Conservation (phyloP, 1,140 invertebrate genomes). For the Macrobrachium nipponense region DNA sequence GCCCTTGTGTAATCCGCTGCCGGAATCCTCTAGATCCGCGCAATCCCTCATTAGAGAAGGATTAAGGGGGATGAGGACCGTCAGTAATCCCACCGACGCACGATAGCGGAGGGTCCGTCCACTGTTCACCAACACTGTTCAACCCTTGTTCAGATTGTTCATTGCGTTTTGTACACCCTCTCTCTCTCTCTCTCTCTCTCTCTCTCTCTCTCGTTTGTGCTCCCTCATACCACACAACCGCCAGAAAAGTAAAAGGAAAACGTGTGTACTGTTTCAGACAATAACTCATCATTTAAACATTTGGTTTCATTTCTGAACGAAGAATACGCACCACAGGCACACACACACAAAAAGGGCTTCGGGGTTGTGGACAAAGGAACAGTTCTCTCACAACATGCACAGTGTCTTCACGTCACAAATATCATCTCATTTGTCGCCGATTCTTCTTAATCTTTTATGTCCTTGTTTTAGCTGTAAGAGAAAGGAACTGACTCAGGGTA, state of each 20-base stretch:
- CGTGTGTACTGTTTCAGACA: no score
- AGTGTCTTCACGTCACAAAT: no score
- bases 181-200: slow-evolving; percentile 10
- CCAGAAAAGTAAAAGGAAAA: not conserved
- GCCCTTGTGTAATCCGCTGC: slow-evolving; percentile 55
- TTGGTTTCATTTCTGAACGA: no score
- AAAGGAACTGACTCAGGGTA: no score
- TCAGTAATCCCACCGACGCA: slow-evolving; percentile 54
- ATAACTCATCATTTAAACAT: no score
- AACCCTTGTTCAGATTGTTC: slow-evolving; percentile 37
- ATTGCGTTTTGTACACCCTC: not conserved
- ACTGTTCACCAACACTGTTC: slow-evolving; percentile 38
- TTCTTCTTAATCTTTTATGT: no score
- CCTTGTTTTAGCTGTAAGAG: no score
- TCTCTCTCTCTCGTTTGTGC: slow-evolving; percentile 4
- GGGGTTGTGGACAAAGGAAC: no score
- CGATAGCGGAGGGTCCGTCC: slow-evolving; percentile 57
- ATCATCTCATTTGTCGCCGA: no score
- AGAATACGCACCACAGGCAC: no score
- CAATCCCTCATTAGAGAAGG: slow-evolving; percentile 61
- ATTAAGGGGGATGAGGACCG: slow-evolving; percentile 60
- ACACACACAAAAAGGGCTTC: no score
- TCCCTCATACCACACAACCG: not conserved
- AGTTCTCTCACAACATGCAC: no score
- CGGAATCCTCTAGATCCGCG: slow-evolving; percentile 52